These are phyloP conservation scores for Leptinotarsa lineolata DNA, from an alignment of 1,140 invertebrate genomes.

Conservation along the genomic window DNA sequence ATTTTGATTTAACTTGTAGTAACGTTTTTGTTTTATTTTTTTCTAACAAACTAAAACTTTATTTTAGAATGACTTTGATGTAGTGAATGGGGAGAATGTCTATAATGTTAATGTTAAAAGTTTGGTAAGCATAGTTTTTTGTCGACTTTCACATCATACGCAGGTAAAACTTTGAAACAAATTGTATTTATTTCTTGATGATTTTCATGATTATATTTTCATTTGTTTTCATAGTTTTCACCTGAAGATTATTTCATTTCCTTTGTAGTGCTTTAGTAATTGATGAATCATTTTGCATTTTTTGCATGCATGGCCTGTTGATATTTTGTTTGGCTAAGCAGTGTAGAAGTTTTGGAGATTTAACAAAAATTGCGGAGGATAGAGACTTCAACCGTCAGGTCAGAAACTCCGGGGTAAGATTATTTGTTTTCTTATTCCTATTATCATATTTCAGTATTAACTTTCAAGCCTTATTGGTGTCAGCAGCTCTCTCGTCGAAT, in stretches of 20 bases:
- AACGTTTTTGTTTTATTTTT: conserved; percentile 33
- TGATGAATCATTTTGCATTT: conserved; percentile 31
- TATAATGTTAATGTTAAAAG: conserved; percentile 63
- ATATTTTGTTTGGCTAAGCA: conserved; percentile 52
- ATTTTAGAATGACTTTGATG: conserved; percentile 54
- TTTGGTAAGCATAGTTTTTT: conserved; percentile 49
- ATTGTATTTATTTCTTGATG: background rate
- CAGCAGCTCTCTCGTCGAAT: background rate
- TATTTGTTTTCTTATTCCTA: background rate
- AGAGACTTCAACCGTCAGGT: conserved; percentile 38
- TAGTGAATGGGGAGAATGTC: conserved; percentile 59
- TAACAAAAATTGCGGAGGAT: conserved; percentile 61
- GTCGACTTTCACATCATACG: background rate
- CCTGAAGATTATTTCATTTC: conserved; percentile 11
- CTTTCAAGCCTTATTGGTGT: background rate
- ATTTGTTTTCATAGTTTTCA: conserved; percentile 2
- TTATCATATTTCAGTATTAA: background rate
- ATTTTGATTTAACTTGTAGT: conserved; percentile 29
- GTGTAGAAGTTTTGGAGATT: conserved; percentile 68
- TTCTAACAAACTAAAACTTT: conserved; percentile 35
- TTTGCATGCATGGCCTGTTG: conserved; percentile 31
- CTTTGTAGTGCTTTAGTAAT: conserved; percentile 13
- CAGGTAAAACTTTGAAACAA: background rate
- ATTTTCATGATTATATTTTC: background rate
- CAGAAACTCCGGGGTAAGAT: conserved; percentile 27